These are phyloP conservation scores for Halcyon smyrnensis DNA, from an alignment of 2,797 vertebrate species.

Conservation along the genomic window DNA sequence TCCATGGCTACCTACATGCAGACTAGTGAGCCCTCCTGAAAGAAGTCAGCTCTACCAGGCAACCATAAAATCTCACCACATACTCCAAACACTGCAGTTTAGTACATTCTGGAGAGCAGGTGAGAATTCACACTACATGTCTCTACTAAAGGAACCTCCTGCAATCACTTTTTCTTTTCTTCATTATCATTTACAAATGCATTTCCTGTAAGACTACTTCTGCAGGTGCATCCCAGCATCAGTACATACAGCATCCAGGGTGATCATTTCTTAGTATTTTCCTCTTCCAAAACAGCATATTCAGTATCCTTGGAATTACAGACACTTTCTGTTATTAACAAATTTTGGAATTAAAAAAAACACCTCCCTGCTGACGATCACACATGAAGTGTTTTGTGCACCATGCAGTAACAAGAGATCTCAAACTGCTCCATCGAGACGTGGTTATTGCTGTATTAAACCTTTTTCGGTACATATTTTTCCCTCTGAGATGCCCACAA, in stretches of 20 bases:
- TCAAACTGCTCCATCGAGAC: not conserved
- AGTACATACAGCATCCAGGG: not conserved
- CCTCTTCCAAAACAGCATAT: not conserved
- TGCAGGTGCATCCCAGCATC: not conserved
- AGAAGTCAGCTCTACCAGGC: not conserved
- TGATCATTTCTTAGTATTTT: not conserved
- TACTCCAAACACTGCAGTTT: not conserved
- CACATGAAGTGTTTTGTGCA: not conserved
- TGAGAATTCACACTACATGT: not conserved
- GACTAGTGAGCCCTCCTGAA: not conserved
- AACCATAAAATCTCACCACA: not conserved
- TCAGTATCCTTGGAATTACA: not conserved
- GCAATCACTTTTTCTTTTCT: not conserved
- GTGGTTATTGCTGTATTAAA: not conserved
- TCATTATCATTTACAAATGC: not conserved
- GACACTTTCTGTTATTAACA: not conserved
- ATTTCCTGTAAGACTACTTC: not conserved
- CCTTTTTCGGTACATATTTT: not conserved
- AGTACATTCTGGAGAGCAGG: not conserved
- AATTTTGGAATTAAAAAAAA: too few species aligned
- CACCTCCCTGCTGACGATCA: not conserved
- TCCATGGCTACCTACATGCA: not conserved
- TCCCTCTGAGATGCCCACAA: not conserved
- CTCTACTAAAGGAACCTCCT: not conserved
- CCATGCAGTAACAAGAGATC: not conserved